These are phyloP conservation scores for Gryon sp. DNA, from an alignment of 1,140 invertebrate species.

Conservation along the genomic window DNA sequence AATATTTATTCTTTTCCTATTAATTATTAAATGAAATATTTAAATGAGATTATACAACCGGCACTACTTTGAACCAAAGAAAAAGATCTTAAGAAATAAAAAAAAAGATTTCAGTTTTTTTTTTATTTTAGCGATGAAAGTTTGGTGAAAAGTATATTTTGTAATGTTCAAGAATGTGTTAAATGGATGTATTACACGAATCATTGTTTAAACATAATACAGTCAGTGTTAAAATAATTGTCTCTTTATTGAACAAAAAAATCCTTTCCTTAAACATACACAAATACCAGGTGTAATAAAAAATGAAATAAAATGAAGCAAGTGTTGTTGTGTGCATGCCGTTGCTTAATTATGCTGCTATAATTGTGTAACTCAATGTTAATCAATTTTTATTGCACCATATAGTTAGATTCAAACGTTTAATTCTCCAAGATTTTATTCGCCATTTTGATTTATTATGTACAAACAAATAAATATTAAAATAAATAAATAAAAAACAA, in stretches of 20 bases:
- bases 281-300: slow-evolving; percentile 20
- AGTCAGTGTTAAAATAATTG: slow-evolving; percentile 49
- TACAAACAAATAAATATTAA: too few relatives aligned
- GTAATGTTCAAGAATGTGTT: slow-evolving; percentile 35
- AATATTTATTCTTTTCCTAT: slow-evolving; percentile 32
- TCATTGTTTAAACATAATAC: slow-evolving; percentile 51
- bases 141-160: slow-evolving; percentile 28
- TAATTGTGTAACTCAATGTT: slow-evolving; percentile 23
- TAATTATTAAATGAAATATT: slow-evolving; percentile 1
- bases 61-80: too few relatives aligned
- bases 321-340: slow-evolving; percentile 27
- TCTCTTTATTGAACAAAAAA: slow-evolving; percentile 57
- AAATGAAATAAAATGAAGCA: too few relatives aligned
- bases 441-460: neutral
- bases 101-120: too few relatives aligned
- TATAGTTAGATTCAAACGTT: neutral
- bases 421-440: neutral
- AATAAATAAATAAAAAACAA: too few relatives aligned
- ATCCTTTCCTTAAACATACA: slow-evolving; percentile 30
- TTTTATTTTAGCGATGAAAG: too few relatives aligned
- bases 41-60: neutral
- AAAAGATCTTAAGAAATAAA: too few relatives aligned
- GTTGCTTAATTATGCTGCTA: slow-evolving; percentile 16
- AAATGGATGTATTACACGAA: slow-evolving; percentile 31
- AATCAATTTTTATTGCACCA: slow-evolving; percentile 24